A percentile compares a stretch with the other conserved stretches of the same genome.
Evolutionary conservation across 2,113 vertebrate genomes (phyloP).

Genomic region (Tychaedon coryphoeus): DNA sequence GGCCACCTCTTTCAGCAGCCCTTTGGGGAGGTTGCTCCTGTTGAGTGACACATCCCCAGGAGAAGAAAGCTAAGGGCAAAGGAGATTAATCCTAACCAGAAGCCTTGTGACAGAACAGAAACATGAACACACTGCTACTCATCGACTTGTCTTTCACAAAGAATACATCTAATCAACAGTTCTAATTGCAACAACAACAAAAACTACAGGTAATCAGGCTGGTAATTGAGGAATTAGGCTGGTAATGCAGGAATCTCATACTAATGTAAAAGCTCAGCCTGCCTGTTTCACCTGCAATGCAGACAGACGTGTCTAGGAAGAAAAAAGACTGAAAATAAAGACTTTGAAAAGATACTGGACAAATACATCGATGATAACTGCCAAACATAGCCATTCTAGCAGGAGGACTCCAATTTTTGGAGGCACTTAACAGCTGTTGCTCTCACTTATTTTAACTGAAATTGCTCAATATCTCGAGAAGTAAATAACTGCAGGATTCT

Average conservation of each 20-base stretch:
- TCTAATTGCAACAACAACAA: conserved; percentile 50
- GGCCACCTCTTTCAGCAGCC: not conserved
- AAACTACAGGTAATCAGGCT: conserved; percentile 37
- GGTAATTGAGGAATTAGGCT: conserved; percentile 50
- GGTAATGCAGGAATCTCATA: not conserved
- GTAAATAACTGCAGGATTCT: not conserved
- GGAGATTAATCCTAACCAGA: not conserved
- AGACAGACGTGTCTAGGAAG: not conserved
- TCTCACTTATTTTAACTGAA: conserved; percentile 1
- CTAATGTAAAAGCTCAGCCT: not conserved
- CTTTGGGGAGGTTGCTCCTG: not conserved
- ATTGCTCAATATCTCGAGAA: conserved; percentile 6
- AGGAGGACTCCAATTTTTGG: not conserved
- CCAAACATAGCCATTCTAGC: not conserved
- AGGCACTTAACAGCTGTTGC: not conserved
- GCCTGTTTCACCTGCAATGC: not conserved
- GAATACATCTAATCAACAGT: conserved; percentile 36
- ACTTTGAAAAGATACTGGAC: not conserved
- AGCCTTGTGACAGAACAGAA: not conserved
- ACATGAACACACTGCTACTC: not conserved
- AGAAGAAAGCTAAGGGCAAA: not conserved
- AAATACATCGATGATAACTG: rapidly evolving
- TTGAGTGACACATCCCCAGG: not conserved
- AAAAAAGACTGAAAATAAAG: not conserved
- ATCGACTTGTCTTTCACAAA: not conserved